These are phyloP conservation scores for Aegypius monachus DNA, from an alignment of 2,113 vertebrate species.

Conservation along the genomic window DNA sequence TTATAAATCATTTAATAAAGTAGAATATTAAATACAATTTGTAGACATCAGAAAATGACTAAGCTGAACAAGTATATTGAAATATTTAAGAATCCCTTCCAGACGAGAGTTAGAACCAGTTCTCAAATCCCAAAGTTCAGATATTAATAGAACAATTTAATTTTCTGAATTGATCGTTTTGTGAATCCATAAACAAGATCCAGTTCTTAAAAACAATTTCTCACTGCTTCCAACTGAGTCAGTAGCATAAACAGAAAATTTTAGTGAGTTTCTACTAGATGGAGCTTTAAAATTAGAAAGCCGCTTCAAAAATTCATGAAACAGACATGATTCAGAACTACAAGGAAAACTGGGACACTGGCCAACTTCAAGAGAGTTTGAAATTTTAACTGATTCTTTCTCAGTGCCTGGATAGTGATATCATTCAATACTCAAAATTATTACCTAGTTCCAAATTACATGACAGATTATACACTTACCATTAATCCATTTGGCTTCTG, in stretches of 20 bases:
- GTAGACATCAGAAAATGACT: neutral
- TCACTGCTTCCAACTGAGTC: neutral
- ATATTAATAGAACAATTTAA: neutral
- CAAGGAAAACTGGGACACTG: neutral
- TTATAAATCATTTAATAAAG: neutral
- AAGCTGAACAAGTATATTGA: neutral
- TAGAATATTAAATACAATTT: neutral
- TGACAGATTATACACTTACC: conserved; percentile 73
- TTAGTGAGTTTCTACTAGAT: neutral
- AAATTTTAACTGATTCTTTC: neutral
- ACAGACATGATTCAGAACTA: neutral
- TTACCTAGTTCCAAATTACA: neutral
- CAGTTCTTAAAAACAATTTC: neutral
- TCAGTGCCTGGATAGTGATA: neutral
- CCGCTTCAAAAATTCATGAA: conserved; percentile 20
- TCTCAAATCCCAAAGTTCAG: neutral
- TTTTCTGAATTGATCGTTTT: neutral
- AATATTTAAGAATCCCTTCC: neutral
- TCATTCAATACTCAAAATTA: neutral
- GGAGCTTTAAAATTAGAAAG: conserved; percentile 38
- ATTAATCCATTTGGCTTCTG: conserved; percentile 92
- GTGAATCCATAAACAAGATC: neutral
- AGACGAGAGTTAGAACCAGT: neutral
- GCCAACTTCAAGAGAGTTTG: neutral
- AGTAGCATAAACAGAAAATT: neutral